Evolutionary conservation across 2,888 invertebrate species (phyloP).

Genomic region (Chymomyza amoena): DNA sequence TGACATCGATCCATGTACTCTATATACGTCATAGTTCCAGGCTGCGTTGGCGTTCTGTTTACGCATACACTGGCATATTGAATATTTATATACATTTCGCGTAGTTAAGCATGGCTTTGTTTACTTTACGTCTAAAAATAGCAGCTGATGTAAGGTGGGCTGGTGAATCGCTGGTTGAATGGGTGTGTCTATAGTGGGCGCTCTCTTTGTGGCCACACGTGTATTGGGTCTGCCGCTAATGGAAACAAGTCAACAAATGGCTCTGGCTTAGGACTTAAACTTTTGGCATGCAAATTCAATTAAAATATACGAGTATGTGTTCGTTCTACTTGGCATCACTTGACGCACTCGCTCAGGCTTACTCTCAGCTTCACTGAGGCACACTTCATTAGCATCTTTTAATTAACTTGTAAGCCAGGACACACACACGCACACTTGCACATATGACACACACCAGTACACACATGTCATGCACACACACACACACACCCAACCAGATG

Average conservation of each 20-base stretch:
- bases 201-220: background rate
- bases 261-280: constrained; percentile 29
- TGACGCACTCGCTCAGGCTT: background rate
- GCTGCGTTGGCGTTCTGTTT: constrained; percentile 41
- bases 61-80: constrained; percentile 40
- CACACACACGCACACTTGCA: constrained; percentile 1
- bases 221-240: background rate
- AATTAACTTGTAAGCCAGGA: constrained; percentile 62
- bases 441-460: background rate
- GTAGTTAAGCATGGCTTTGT: constrained; percentile 15
- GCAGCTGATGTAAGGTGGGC: constrained; percentile 7
- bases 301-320: constrained; percentile 59
- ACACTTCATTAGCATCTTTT: constrained; percentile 73
- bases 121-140: constrained; percentile 49
- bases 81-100: constrained; percentile 60
- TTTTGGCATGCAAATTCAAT: constrained; percentile 69
- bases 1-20: background rate
- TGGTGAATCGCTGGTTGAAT: background rate
- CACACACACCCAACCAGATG: background rate
- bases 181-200: background rate
- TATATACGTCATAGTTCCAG: background rate
- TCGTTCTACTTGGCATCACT: background rate
- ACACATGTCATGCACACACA: background rate
- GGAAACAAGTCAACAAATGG: constrained; percentile 3
- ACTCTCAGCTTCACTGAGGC: constrained; percentile 17